These are phyloP conservation scores for Chrysotoxum bicinctum DNA, from an alignment of 2,888 invertebrate species.

Conservation along the genomic window DNA sequence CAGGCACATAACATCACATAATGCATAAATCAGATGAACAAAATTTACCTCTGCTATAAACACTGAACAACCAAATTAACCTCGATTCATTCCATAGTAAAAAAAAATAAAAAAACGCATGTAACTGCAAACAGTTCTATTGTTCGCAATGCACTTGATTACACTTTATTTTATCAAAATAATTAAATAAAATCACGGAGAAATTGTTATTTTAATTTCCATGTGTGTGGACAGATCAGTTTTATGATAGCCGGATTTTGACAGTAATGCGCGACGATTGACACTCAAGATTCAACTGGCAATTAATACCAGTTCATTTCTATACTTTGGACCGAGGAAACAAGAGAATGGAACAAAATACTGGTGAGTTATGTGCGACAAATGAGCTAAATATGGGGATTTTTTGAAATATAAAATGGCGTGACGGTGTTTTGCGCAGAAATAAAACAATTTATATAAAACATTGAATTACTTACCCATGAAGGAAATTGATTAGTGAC, in stretches of 20 bases:
- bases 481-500: background rate
- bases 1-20: background rate
- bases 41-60: slow-evolving; percentile 16
- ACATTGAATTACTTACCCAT: background rate
- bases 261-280: background rate
- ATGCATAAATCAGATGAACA: background rate
- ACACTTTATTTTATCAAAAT: background rate
- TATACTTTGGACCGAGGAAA: background rate
- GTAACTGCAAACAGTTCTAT: background rate
- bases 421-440: slow-evolving; percentile 20
- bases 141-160: background rate
- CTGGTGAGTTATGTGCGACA: background rate
- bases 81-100: slow-evolving; percentile 3
- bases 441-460: background rate
- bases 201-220: slow-evolving; percentile 3
- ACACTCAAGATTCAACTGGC: slow-evolving; percentile 34
- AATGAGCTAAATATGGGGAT: slow-evolving; percentile 45
- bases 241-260: slow-evolving; percentile 1
- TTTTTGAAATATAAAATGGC: slow-evolving; percentile 31
- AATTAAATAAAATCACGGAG: background rate
- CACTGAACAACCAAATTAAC: background rate
- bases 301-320: slow-evolving; percentile 38
- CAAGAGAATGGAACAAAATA: slow-evolving; percentile 33
- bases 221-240: background rate
- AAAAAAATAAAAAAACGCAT: background rate